Evolutionary conservation across 1,140 invertebrate genomes (phyloP), one percentile per base, ranked within the genome.

Genomic region (Eufriesea mexicana): DNA sequence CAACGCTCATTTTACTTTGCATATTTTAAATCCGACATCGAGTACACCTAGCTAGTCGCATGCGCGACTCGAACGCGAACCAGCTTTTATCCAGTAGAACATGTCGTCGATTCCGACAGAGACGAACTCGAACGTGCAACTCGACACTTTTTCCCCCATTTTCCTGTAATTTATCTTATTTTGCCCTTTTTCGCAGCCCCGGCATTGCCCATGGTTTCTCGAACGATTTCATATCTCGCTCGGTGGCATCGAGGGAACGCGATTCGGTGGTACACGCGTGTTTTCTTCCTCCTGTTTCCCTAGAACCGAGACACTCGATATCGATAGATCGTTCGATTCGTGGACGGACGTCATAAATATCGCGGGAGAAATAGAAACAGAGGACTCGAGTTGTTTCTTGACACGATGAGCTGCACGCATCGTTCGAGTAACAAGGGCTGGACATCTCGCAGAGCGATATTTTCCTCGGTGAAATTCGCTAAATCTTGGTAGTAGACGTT

Each of bases 1-100:
- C 14, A 5, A n/a, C 16, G 67, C 18, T 49, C 16, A 10, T 49
- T 18, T 45, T n/a, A 45, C 23, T 42, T 23, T 42, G 47, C 45
- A 51, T 25, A 51, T 49, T 25, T 70, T 28, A 70, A 70, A 47
- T 68, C 6, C 14, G n/a, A 68, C 49, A 68, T 67, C 64, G 64
- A 20, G 45, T 10, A 45, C 42, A 67, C 42, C 42, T 5, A 42
- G 64, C 16, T 14, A 2, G 20, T n/a, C 64, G 64, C 35, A 66
- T 35, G 28, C 28, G 62, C 18, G 20, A 9, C n/a, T 45, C 42
- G 23, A 49, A 25, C n/a, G 45, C 42, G 18, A 47, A 47, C 23
- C n/a, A 18, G 45, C n/a, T 47, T 49, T 25, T 47, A 67, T 67
- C 42, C 20, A n/a, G 35, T 42, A 42, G 20, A 45, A 10, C 10